These are phyloP conservation scores for Strigamia maritima DNA, from an alignment of 2,888 invertebrate species.

Conservation along the genomic window DNA sequence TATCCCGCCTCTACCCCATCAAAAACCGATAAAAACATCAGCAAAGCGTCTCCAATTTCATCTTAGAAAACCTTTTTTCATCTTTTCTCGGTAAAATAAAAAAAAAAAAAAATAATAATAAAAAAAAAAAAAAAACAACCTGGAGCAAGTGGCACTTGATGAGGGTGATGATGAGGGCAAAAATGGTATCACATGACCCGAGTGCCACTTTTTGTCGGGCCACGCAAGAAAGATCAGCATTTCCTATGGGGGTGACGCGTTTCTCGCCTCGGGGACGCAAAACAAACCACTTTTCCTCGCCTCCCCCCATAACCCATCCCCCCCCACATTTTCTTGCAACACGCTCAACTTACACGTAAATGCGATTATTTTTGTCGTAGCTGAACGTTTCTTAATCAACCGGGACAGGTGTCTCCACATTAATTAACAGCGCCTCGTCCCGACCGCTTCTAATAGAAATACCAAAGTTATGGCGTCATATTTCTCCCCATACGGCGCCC, in stretches of 20 bases:
- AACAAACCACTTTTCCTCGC: background rate
- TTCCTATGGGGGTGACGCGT: background rate
- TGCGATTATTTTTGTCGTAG: background rate
- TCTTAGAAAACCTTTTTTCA: background rate
- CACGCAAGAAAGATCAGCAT: background rate
- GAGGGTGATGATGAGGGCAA: conserved; percentile 2
- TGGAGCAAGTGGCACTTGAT: background rate
- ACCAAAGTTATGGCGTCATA: background rate
- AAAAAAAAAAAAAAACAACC: background rate
- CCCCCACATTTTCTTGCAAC: background rate
- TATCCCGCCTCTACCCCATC: background rate
- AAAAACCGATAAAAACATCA: background rate
- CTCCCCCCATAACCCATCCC: background rate
- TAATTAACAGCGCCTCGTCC: background rate
- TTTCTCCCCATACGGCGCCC: background rate
- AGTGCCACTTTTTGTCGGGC: background rate
- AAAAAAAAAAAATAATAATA: no score
- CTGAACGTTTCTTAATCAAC: background rate
- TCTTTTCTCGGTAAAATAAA: no score
- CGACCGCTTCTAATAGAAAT: background rate
- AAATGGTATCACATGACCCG: conserved; percentile 5
- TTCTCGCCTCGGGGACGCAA: background rate
- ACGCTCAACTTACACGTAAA: background rate
- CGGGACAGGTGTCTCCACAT: conserved; percentile 9
- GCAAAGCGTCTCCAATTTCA: background rate